Conservation (phyloP, 2,113 vertebrate genomes). For the Vulpes ferrilata region DNA sequence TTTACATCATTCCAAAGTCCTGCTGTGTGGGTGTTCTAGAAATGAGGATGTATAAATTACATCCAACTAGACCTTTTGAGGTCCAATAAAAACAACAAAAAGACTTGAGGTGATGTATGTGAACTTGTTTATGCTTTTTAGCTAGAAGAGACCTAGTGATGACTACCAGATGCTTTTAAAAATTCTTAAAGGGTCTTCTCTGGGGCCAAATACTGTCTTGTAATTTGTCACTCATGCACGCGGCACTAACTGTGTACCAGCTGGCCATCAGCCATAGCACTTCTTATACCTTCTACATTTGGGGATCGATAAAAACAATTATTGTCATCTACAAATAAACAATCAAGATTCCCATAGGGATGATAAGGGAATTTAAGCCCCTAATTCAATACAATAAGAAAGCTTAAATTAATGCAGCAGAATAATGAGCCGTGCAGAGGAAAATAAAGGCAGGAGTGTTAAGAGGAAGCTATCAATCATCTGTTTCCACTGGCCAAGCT, state of each 20-base stretch:
- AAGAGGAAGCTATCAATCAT: constrained; percentile 58
- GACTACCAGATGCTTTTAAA: constrained; percentile 31
- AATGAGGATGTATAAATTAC: background rate
- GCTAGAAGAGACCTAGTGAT: background rate
- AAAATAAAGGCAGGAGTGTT: constrained; percentile 60
- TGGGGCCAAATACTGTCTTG: constrained; percentile 22
- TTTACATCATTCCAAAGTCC: background rate
- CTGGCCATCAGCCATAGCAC: constrained; percentile 23
- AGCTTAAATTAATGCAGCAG: constrained; percentile 70
- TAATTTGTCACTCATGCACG: constrained; percentile 20
- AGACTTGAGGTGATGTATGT: background rate
- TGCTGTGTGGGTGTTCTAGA: background rate
- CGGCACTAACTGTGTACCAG: background rate
- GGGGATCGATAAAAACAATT: constrained; percentile 70
- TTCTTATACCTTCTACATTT: constrained; percentile 47
- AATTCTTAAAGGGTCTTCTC: constrained; percentile 25
- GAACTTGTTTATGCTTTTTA: constrained; percentile 32
- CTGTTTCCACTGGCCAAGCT: constrained; percentile 65
- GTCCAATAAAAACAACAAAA: constrained; percentile 25
- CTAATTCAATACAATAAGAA: constrained; percentile 57
- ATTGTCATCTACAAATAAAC: constrained; percentile 75
- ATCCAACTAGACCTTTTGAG: background rate
- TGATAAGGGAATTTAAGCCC: constrained; percentile 54
- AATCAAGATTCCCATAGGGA: constrained; percentile 71
- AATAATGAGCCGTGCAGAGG: constrained; percentile 51